Percentiles rank a stretch among this genome's conserved stretches.
Conservation (phyloP, 2,888 invertebrate species). For the Tetragnatha montana region DNA sequence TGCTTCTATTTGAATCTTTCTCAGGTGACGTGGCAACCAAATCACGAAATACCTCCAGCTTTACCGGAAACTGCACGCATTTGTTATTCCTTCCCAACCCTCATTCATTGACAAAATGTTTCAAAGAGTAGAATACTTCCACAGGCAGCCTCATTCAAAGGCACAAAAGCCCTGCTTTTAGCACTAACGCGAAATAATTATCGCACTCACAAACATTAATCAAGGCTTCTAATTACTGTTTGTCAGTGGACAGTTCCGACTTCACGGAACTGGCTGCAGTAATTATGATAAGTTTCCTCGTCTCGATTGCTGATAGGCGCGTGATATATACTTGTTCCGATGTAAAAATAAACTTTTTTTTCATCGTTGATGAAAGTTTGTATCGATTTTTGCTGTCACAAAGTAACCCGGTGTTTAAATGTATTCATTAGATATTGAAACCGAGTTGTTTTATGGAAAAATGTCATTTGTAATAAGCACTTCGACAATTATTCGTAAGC, state of each 20-base stretch:
- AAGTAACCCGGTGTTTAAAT: background rate
- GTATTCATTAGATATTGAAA: conserved; percentile 10
- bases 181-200: conserved; percentile 57
- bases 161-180: conserved; percentile 8
- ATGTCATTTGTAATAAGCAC: background rate
- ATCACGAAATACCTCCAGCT: background rate
- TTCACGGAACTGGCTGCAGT: conserved; percentile 37
- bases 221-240: conserved; percentile 54
- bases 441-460: background rate
- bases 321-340: conserved; percentile 41
- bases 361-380: background rate
- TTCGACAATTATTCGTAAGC: conserved; percentile 7
- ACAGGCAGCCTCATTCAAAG: conserved; percentile 10
- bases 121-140: background rate
- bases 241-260: conserved; percentile 36
- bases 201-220: conserved; percentile 45
- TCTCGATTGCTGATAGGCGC: conserved; percentile 31
- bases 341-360: conserved; percentile 24
- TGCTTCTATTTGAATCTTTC: background rate
- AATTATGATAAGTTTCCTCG: conserved; percentile 57
- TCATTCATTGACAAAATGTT: conserved; percentile 1
- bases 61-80: background rate
- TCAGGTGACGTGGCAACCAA: background rate
- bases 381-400: background rate
- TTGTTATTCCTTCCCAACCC: conserved; percentile 23